Evolutionary conservation across 2,113 vertebrate genomes (phyloP), one percentile per base, ranked within the genome.

Genomic region (Eublepharis macularius): DNA sequence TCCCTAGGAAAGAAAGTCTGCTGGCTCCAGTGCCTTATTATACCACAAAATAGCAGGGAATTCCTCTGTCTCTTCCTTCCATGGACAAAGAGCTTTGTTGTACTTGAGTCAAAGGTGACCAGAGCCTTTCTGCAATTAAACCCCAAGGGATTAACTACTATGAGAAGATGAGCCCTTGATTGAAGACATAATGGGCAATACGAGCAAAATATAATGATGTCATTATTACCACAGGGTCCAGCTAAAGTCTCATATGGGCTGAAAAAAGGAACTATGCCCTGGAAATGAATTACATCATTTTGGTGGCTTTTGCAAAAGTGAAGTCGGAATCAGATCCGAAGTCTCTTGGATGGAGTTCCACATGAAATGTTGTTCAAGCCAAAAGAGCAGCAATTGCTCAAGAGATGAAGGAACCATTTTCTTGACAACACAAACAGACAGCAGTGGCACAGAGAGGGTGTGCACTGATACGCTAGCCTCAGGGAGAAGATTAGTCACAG

Each of bases 401-500:
- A 51, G 26, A 81, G 86, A 29, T 77, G 72, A 69, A 85, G 24
- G 21, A 83, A n/a, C 32, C 63, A 34, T 88, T 91, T 88, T 75
- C 85, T 43, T 87, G 90, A 84, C 69, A 6, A 1, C 63, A 9
- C 0, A 2, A 89, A 90, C 85, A 91, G 90, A 85, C 0, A 0
- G 88, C 88, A 91, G 90, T 78, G 51, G 82, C 81, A 86, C 87
- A 83, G 91, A 76, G 80, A 0, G 0, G 90, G 83, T 75, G 88
- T 51, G 24, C 0, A 0, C 82, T 86, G 87, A 87, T 41, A 76
- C 43, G 84, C 66, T 73, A 89, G 86, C 80, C 45, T 7, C 29
- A 0, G 14, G 79, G 78, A 91, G 91, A 89, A 86, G 51, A 86
- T 95, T 92, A 95, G 89, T 96, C 95, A 95, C 77, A n/a, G 3